These are phyloP conservation scores for Diuraphis noxia DNA, from an alignment of 1,140 invertebrate genomes.

Conservation along the genomic window DNA sequence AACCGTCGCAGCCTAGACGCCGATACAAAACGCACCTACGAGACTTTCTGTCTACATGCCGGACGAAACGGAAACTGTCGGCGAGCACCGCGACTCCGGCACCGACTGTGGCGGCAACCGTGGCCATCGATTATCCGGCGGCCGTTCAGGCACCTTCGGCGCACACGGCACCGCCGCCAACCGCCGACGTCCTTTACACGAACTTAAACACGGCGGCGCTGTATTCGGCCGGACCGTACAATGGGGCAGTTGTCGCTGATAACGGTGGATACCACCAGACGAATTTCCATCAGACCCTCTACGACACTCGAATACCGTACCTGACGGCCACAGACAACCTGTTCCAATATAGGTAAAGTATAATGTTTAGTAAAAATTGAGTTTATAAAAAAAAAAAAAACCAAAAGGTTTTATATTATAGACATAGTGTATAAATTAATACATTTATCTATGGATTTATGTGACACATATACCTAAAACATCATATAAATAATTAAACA, in stretches of 20 bases:
- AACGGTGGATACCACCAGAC: slow-evolving; percentile 65
- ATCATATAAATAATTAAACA: too few relatives aligned
- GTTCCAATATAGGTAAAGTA: slow-evolving; percentile 77
- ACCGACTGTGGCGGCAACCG: slow-evolving; percentile 63
- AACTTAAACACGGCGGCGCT: slow-evolving; percentile 33
- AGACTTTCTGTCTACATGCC: slow-evolving; percentile 89
- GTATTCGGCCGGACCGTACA: slow-evolving; percentile 55
- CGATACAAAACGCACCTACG: slow-evolving; percentile 90
- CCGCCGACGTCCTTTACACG: slow-evolving; percentile 59
- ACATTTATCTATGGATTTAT: too few relatives aligned
- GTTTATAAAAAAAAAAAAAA: too few relatives aligned
- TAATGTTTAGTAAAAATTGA: not conserved
- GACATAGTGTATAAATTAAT: too few relatives aligned
- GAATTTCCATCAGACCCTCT: slow-evolving; percentile 64
- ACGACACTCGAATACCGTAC: slow-evolving; percentile 72
- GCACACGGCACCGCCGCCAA: slow-evolving; percentile 64
- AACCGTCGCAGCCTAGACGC: slow-evolving; percentile 72
- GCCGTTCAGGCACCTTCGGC: slow-evolving; percentile 75
- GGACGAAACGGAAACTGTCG: slow-evolving; percentile 83
- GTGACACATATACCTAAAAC: too few relatives aligned
- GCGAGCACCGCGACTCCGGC: slow-evolving; percentile 63
- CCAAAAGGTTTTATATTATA: too few relatives aligned
- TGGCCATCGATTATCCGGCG: slow-evolving; percentile 79
- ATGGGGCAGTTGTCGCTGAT: slow-evolving; percentile 61
- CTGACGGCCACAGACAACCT: slow-evolving; percentile 77